Evolutionary conservation across 2,113 vertebrate species (phyloP), one percentile per base, ranked within the genome.

Genomic region (Gadus macrocephalus): DNA sequence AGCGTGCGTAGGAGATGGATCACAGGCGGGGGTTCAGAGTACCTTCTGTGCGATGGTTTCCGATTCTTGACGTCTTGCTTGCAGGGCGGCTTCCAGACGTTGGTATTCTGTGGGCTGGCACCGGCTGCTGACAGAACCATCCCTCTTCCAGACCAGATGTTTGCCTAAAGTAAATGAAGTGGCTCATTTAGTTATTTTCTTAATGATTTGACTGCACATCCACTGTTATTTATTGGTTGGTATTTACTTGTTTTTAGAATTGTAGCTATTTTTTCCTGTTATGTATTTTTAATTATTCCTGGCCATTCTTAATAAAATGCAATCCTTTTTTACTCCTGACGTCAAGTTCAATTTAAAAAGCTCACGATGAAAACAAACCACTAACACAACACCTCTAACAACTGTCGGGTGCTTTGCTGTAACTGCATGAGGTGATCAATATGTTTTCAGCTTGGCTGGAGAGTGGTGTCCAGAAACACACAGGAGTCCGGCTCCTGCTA

Each of bases 51-150:
- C 90, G 79, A 90, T 90, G 73, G 89, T 79, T 81, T 88, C 88
- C 78, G 91, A 93, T 49, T 90, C 78, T 71, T 82, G 85, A 76
- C 92, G 94, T 81, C 93, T 94, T 66, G 83, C 89, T 62, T 93
- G 86, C 73, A 94, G 79, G 81, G 96, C 85, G 38, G 92, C 91
- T 65, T 78, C 82, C 0, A 97, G 82, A 66, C 88, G 89, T 70
- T 92, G 77, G 77, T 95, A 96, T 81, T 96, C 91, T 69, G 87
- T 79, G n/a, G 91, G 92, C 81, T 93, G 95, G 75, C 92, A 94
- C 80, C 88, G 95, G 75, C 69, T 86, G 62, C 83, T 89, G 84
- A 86, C 84, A 67, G 91, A 80, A n/a, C 86, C 91, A 84, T 91
- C 89, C 87, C 92, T 91, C 83, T 90, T 60, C 72, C 64, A 77